A percentile compares a stretch with the other conserved stretches of the same genome.
Conservation (phyloP, 2,888 invertebrate genomes). For the Tipula lateralis region DNA sequence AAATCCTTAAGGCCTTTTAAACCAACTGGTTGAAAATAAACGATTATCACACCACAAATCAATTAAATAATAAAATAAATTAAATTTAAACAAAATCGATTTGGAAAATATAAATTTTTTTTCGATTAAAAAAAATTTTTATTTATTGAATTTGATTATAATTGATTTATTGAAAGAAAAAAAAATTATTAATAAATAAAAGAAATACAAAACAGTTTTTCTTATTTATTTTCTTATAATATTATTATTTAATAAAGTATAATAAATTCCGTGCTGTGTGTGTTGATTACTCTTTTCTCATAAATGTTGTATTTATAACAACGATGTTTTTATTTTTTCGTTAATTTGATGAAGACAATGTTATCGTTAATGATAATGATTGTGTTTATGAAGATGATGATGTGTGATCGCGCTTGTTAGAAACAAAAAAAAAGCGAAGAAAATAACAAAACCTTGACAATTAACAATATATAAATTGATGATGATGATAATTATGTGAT, state of each 20-base stretch:
- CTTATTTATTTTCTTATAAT: slow-evolving; percentile 24
- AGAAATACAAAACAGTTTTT: neutral
- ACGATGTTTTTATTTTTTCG: neutral
- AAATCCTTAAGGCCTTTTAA: neutral
- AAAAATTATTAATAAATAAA: neutral
- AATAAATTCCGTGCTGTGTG: slow-evolving; percentile 14
- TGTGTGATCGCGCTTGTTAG: slow-evolving; percentile 24
- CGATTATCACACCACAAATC: slow-evolving; percentile 19
- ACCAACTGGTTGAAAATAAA: neutral
- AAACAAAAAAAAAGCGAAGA: neutral
- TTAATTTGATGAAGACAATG: slow-evolving; percentile 11
- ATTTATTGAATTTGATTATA: neutral
- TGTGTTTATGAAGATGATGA: slow-evolving; percentile 24
- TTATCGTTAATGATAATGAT: slow-evolving; percentile 19
- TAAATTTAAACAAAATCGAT: slow-evolving; percentile 15
- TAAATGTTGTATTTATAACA: neutral
- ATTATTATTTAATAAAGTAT: neutral
- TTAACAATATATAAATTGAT: slow-evolving; percentile 15
- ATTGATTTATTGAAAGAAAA: slow-evolving; percentile 13
- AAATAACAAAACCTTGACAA: neutral
- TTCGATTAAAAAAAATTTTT: neutral
- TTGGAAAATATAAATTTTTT: neutral
- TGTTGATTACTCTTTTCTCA: slow-evolving; percentile 24
- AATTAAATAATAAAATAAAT: slow-evolving; percentile 19
- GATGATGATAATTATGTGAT: slow-evolving; percentile 19